Evolutionary conservation across 2,113 vertebrate genomes (phyloP).

Genomic region (Ammodytes marinus): DNA sequence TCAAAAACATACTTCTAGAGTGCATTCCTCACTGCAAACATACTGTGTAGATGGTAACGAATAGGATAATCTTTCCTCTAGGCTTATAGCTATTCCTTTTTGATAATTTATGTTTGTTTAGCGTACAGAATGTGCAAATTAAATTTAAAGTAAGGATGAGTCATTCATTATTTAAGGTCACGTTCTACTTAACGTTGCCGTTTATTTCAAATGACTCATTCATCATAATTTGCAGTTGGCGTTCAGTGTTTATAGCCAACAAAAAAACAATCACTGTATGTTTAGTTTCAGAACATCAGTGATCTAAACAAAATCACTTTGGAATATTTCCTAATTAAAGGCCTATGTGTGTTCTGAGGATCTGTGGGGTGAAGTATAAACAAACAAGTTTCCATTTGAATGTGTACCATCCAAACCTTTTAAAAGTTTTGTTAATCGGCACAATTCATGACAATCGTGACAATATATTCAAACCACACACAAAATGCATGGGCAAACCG

Average conservation of each 20-base stretch:
- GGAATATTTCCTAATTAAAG: not conserved
- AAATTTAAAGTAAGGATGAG: constrained; percentile 8
- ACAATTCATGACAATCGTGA: not conserved
- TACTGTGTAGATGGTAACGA: not conserved
- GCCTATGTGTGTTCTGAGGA: not conserved
- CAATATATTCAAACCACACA: not conserved
- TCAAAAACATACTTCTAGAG: not conserved
- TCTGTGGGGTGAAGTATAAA: not conserved
- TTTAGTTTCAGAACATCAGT: not conserved
- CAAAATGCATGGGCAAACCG: not conserved
- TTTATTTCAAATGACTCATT: constrained; percentile 38
- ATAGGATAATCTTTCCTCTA: not conserved
- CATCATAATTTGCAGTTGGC: constrained; percentile 6
- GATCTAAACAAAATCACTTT: not conserved
- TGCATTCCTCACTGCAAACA: not conserved
- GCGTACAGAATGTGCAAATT: not conserved
- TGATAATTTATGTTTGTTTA: not conserved
- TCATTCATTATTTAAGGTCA: constrained; percentile 20
- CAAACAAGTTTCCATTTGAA: not conserved
- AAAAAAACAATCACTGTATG: not conserved
- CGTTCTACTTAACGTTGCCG: not conserved
- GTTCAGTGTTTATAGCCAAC: not conserved
- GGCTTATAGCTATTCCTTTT: not conserved
- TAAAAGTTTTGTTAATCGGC: not conserved
- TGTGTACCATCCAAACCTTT: too few relatives aligned